phyloP scores from a whole-genome alignment of 2,888 invertebrate species.

The Rhopalosiphum nymphaeae region DNA sequence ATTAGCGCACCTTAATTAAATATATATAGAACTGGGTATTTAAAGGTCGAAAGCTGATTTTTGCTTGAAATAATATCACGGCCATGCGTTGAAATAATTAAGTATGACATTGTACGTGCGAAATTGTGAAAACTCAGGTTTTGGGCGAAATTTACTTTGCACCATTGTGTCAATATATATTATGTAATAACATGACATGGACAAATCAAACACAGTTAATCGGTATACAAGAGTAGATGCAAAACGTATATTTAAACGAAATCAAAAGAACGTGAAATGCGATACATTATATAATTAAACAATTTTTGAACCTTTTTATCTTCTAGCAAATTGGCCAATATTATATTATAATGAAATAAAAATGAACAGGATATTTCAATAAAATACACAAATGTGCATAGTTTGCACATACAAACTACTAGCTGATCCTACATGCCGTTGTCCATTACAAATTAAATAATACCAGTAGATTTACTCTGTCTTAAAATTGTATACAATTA shows the following conservation, averaged over 20 bases:
- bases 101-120: not conserved
- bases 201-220: not conserved
- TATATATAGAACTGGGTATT: not conserved
- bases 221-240: not conserved
- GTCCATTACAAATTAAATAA: no score
- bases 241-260: not conserved
- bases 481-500: no score
- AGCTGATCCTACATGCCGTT: no score
- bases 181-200: not conserved
- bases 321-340: no score
- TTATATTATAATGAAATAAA: not conserved
- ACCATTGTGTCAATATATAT: not conserved
- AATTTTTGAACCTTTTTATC: not conserved
- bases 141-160: not conserved
- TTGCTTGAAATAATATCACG: not conserved
- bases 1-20: constrained; percentile 48
- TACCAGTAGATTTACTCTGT: no score
- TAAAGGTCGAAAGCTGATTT: not conserved
- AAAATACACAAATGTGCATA: not conserved
- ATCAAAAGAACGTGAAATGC: not conserved
- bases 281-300: not conserved
- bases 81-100: not conserved
- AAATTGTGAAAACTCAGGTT: not conserved
- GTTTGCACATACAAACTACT: no score
- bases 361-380: not conserved